Evolutionary conservation across 2,797 vertebrate species (phyloP), one percentile per base, ranked within the genome.

Genomic region (Pteropus rufus): DNA sequence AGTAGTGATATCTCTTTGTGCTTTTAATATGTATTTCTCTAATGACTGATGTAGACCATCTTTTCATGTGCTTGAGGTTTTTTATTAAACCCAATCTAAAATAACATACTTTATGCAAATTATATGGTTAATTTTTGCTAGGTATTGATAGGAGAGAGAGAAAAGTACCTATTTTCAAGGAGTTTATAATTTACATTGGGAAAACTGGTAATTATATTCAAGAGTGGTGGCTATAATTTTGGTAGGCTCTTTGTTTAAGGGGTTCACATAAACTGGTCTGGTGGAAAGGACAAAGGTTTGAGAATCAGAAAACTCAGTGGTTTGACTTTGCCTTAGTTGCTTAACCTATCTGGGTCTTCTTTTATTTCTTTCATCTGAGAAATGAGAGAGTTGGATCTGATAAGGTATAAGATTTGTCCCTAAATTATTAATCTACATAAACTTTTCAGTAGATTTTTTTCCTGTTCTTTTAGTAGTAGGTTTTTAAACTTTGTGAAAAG

Each of bases 1-100:
- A 92, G 41, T 88, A 34, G 18, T 75, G 67, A 34, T 92, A 44
- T 31, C 41, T 94, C 62, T 77, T 73, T 85, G 41, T 94, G 67
- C 44, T 92, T 91, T 93, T 80, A 81, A 93, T 94, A 95, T 90
- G 70, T 69, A 34, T 84, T 83, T 93, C 65, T 91, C 19, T 93
- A 89, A 73, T 89, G 72, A 80, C 23, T 85, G 39, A 52, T 60
- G 10, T 81, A 65, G 46, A 95, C n/a, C 36, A 75, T 80, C 52
- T 97, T 93, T 95, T 84, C 62, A 60, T 91, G 54, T 81, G 19
- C 31, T 91, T 76, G 24, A 79, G 26, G 19, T 86, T 94, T 95
- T 79, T 73, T 91, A 76, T n/a, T 89, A 76, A 96, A 46, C 14
- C 24, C 64, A 69, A 56, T 87, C 39, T 31, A 29, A 39, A 82